Evolutionary conservation across 2,113 vertebrate species (phyloP).

Genomic region (Microtus ochrogaster): DNA sequence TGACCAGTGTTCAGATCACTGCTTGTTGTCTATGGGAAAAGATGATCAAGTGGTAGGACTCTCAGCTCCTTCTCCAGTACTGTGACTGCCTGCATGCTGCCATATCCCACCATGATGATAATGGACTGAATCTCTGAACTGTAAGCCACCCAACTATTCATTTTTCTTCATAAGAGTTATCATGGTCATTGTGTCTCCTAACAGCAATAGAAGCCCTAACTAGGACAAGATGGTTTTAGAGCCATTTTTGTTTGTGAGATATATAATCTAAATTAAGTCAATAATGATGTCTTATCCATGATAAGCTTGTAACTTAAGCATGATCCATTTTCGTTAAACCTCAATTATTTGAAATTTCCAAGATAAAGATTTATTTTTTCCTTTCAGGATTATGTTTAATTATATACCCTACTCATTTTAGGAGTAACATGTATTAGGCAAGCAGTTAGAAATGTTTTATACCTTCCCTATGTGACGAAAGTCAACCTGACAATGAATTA

Average conservation of each 20-base stretch:
- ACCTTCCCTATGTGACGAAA: not conserved
- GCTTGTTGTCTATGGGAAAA: not conserved
- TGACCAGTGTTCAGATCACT: not conserved
- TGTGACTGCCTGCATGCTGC: not conserved
- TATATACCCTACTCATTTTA: not conserved
- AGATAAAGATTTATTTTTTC: not conserved
- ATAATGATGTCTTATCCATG: not conserved
- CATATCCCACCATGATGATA: not conserved
- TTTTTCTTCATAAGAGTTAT: not conserved
- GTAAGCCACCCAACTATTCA: no score
- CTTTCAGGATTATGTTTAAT: not conserved
- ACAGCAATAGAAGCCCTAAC: not conserved
- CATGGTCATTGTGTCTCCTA: not conserved
- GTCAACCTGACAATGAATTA: not conserved
- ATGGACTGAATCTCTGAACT: not conserved
- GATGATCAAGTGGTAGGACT: not conserved
- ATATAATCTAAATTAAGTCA: not conserved
- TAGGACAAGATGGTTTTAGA: not conserved
- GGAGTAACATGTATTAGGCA: not conserved
- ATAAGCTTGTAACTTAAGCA: no score
- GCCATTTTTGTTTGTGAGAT: not conserved
- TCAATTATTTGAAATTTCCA: not conserved
- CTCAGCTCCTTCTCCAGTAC: not conserved
- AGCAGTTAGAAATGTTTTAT: not conserved
- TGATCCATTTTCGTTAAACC: not conserved